phyloP scores from a whole-genome alignment of 2,888 invertebrate genomes.

The Drosophila prolongata region DNA sequence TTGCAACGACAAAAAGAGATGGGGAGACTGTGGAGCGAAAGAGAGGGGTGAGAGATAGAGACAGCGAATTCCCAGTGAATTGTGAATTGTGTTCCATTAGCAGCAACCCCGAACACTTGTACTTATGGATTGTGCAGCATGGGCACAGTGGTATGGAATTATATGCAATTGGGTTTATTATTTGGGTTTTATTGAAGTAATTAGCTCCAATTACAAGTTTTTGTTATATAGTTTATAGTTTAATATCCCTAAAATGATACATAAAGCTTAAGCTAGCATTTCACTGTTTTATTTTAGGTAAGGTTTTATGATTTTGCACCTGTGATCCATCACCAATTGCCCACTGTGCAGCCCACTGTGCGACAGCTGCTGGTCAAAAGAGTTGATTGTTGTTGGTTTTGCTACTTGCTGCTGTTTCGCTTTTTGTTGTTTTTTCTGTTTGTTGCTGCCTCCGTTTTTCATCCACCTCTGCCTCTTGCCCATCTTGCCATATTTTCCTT shows the following conservation, averaged over 20 bases:
- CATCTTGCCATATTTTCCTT: conserved; percentile 11
- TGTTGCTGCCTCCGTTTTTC: conserved; percentile 43
- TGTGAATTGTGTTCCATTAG: conserved; percentile 77
- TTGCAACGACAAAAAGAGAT: conserved; percentile 51
- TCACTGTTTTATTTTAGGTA: too few species aligned
- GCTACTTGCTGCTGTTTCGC: conserved; percentile 26
- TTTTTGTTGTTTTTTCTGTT: conserved; percentile 35
- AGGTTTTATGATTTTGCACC: too few species aligned
- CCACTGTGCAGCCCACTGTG: too few species aligned
- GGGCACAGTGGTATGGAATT: conserved; percentile 28
- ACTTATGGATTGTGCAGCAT: conserved; percentile 14
- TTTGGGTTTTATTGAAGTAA: too few species aligned
- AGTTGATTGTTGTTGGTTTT: conserved; percentile 47
- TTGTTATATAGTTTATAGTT: too few species aligned
- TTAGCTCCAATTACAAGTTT: too few species aligned
- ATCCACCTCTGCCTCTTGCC: conserved; percentile 19
- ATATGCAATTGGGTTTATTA: not conserved
- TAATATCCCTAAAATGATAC: too few species aligned
- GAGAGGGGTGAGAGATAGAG: conserved; percentile 34
- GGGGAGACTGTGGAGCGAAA: conserved; percentile 13
- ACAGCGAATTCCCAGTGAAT: conserved; percentile 59
- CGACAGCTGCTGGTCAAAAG: conserved; percentile 75
- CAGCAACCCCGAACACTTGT: conserved; percentile 71
- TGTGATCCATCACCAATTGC: too few species aligned
- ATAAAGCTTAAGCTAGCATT: too few species aligned